Evolutionary conservation across 2,888 invertebrate genomes (phyloP), one percentile per base, ranked within the genome.

Genomic region (Helicoverpa assulta): DNA sequence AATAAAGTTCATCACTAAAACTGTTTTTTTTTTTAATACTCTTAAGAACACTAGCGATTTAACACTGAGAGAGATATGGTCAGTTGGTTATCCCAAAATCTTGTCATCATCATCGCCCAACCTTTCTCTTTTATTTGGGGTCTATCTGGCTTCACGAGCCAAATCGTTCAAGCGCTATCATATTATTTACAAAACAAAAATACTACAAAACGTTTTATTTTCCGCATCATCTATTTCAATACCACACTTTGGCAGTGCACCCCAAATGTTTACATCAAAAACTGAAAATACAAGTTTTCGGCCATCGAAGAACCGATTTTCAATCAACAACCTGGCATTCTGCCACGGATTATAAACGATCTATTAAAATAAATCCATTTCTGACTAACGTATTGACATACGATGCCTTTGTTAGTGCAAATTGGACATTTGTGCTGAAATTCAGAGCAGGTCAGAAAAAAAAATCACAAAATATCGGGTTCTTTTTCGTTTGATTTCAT

Each of bases 301-400:
- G 51, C 51, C 73, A 76, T 58, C 40, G 37, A 43, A 70, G 67
- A 74, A 62, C 53, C 69, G 56, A 69, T 85, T 79, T 82, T 87
- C 87, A 84, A 88, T 88, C 86, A 83, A 67, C 51, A 14, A 33
- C 1, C 79, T 88, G 88, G 88, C 87, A 78, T n/a, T 26, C 47
- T 53, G 85, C 87, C 87, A 87, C 72, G 70, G 84, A 76, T 86
- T 83, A 82, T 67, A 68, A 55, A 53, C 60, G 43, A 71, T 69
- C 84, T 82, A 84, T 85, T 85, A 84, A 86, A 83, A 86, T 83
- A 84, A 83, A 85, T 85, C 71, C 74, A 50, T 64, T 75, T 85
- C 76, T 83, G 78, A 81, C 72, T 76, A 77, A 80, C 78, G 58
- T 71, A 68, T 63, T 78, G 82, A 80, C 64, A 64, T 33, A 62